Evolutionary conservation across 2,113 vertebrate genomes (phyloP), one percentile per base, ranked within the genome.

Genomic region (Lophius piscatorius): DNA sequence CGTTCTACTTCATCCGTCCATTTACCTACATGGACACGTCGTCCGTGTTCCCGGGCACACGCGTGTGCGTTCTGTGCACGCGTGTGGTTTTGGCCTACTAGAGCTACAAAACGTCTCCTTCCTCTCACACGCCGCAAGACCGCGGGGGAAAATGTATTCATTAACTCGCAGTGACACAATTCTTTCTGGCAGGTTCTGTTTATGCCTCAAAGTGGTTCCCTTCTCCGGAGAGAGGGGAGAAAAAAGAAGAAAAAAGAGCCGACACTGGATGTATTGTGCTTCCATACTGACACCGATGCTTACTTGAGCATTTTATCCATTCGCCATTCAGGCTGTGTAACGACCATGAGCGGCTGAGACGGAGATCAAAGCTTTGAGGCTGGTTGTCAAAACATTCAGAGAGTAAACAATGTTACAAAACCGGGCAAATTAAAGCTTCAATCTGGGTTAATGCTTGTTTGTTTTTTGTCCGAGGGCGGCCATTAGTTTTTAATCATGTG

Each of bases 301-400:
- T 54, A 64, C 50, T 71, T 62, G 31, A 59, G 23, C 38, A n/a
- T 55, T 69, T 72, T 35, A 63, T 76, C 70, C 35, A 35, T 48
- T 66, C 63, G 8, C 10, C 2, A 56, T 57, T 36, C 50, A 62
- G 51, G n/a, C 38, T 24, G 48, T 45, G 45, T 31, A 56, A 26
- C 29, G 54, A 60, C 29, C 21, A 54, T 33, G 14, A 72, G 57
- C 26, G 5, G 10, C 4, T 48, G n/a, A n/a, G 31, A 51, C 22
- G 48, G 39, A 34, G 12, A 24, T 24, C 21, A 55, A 59, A 54
- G 51, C 61, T 62, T 17, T 42, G 50, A 44, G 12, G 22, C 23
- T n/a, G n/a, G n/a, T n/a, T n/a, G n/a, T n/a, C n/a, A n/a, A n/a
- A n/a, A n/a, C n/a, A n/a, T n/a, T n/a, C n/a, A n/a, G n/a, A n/a